phyloP scores from a whole-genome alignment of 53 echinoderm and acorn worm genomes.

The Crossaster papposus region DNA sequence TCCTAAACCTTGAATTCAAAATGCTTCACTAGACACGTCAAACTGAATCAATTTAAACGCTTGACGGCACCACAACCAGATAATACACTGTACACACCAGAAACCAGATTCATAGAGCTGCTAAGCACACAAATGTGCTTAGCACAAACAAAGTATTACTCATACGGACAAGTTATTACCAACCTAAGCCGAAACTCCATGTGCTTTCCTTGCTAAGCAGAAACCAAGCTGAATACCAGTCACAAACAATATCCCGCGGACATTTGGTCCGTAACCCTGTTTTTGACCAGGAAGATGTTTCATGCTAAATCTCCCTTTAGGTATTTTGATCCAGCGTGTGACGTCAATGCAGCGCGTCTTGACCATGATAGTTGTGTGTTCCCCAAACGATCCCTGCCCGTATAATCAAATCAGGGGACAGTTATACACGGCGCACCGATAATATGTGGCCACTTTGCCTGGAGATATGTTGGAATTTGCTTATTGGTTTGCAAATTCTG shows the following conservation, averaged over 20 bases:
- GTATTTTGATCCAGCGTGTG: conserved; percentile 9
- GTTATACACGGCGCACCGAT: not conserved
- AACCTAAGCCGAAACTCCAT: no score
- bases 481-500: not conserved
- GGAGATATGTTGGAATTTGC: not conserved
- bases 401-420: conserved; percentile 41
- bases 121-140: no score
- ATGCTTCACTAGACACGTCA: not conserved
- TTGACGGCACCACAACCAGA: not conserved
- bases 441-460: conserved; percentile 5
- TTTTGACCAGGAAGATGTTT: no score
- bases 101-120: no score
- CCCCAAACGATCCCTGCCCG: not conserved
- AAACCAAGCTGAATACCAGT: no score
- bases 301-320: conserved; percentile 21
- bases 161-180: no score
- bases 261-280: no score
- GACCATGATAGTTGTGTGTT: not conserved
- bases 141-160: no score
- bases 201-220: no score
- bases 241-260: no score
- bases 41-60: not conserved
- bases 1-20: not conserved
- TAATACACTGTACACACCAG: no score
- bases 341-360: conserved; percentile 44